Conservation (phyloP, 2,888 invertebrate genomes). For the Scaptomyza caliginosa region DNA sequence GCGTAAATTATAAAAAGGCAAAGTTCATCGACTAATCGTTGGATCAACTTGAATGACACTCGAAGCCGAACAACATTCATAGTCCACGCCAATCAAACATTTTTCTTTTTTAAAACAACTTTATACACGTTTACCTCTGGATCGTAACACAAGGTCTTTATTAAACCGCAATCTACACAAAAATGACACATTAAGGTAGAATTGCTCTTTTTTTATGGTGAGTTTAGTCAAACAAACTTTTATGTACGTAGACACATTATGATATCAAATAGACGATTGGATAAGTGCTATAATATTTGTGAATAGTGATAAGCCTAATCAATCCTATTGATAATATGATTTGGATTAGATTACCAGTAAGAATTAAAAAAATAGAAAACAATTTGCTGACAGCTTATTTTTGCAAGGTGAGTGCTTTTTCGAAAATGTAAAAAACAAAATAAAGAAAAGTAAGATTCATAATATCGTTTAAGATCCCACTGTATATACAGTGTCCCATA, state of each 20-base stretch:
- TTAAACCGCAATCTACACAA: constrained; percentile 4
- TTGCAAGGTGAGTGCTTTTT: no score
- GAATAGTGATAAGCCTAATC: constrained; percentile 24
- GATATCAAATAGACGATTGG: constrained; percentile 2
- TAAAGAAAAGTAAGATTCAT: no score
- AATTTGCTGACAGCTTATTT: no score
- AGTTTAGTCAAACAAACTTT: background rate
- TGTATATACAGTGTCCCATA: no score
- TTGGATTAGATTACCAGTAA: constrained; percentile 33
- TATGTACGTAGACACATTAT: background rate
- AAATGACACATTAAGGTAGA: background rate
- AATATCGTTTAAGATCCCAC: no score
- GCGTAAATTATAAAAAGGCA: background rate
- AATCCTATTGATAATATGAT: constrained; percentile 24
- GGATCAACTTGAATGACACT: background rate
- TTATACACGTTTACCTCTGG: constrained; percentile 1
- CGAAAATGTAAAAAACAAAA: no score
- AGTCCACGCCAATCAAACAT: background rate
- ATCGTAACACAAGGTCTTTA: constrained; percentile 10
- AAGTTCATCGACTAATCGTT: background rate
- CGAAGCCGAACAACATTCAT: background rate
- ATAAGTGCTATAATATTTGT: constrained; percentile 9
- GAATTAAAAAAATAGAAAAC: background rate
- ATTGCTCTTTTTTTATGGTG: constrained; percentile 11
- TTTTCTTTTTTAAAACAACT: background rate